These are phyloP conservation scores for Cerastis rubricosa DNA, from an alignment of 2,888 invertebrate genomes.

Conservation along the genomic window DNA sequence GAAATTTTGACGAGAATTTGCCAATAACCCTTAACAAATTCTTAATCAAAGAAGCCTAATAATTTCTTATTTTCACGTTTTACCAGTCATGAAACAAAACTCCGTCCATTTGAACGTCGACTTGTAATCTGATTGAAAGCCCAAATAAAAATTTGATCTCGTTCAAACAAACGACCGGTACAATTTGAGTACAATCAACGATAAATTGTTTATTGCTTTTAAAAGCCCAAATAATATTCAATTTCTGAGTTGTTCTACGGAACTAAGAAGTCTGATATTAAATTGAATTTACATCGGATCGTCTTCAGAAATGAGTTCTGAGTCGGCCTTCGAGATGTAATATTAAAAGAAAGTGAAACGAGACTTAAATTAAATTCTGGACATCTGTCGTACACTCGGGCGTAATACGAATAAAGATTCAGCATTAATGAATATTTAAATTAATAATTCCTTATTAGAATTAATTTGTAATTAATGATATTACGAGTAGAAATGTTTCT, in stretches of 20 bases:
- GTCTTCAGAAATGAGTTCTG: slow-evolving; percentile 76
- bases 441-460: slow-evolving; percentile 74
- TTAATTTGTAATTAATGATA: slow-evolving; percentile 67
- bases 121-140: slow-evolving; percentile 53
- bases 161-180: slow-evolving; percentile 46
- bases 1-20: neutral
- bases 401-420: slow-evolving; percentile 79
- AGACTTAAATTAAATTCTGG: slow-evolving; percentile 85
- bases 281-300: slow-evolving; percentile 81
- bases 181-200: slow-evolving; percentile 59
- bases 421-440: slow-evolving; percentile 85
- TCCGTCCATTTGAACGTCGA: slow-evolving; percentile 32
- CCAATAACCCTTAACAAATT: neutral
- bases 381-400: slow-evolving; percentile 86
- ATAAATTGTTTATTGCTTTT: slow-evolving; percentile 74
- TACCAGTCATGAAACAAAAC: slow-evolving; percentile 36
- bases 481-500: slow-evolving; percentile 51
- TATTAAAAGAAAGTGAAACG: slow-evolving; percentile 85
- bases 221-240: slow-evolving; percentile 71
- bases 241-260: slow-evolving; percentile 70
- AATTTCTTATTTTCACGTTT: slow-evolving; percentile 3
- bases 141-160: slow-evolving; percentile 60
- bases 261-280: slow-evolving; percentile 74
- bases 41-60: neutral
- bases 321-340: slow-evolving; percentile 76